A percentile compares a stretch with the other conserved stretches of the same genome.
These are phyloP conservation scores for Cyclina sinensis DNA, from an alignment of 1,140 invertebrate genomes.

Conservation along the genomic window DNA sequence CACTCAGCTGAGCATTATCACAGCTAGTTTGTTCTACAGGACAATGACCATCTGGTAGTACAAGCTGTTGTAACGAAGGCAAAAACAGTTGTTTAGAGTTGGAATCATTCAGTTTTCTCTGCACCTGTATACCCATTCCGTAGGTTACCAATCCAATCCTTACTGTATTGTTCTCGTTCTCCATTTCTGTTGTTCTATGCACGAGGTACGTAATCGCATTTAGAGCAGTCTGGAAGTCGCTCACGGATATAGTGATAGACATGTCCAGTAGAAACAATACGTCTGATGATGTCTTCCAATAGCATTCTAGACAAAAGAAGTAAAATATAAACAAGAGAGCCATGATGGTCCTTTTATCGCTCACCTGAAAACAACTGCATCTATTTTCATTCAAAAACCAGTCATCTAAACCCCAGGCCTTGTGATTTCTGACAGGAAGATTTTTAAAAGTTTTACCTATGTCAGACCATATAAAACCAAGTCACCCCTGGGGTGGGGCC, in stretches of 20 bases:
- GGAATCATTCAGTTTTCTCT: not conserved
- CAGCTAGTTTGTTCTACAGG: not conserved
- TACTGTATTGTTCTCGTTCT: not conserved
- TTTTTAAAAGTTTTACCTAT: too few species aligned
- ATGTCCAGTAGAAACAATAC: slow-evolving; percentile 11
- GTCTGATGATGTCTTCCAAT: not conserved
- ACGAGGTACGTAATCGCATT: slow-evolving; percentile 12
- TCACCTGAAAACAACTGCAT: too few species aligned
- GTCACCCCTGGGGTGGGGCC: too few species aligned
- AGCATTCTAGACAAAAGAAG: not conserved
- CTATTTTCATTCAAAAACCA: too few species aligned
- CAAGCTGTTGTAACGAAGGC: not conserved
- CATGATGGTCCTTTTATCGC: too few species aligned
- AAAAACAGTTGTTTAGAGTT: not conserved
- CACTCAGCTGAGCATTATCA: not conserved
- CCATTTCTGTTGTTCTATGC: not conserved
- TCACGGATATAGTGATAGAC: not conserved
- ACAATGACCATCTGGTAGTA: not conserved
- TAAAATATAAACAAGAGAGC: too few species aligned
- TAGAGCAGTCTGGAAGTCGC: slow-evolving; percentile 6
- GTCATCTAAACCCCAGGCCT: too few species aligned
- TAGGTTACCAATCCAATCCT: slow-evolving; percentile 8
- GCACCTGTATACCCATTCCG: not conserved
- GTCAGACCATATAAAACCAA: too few species aligned
- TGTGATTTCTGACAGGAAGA: too few species aligned